Conservation (phyloP, 2,888 invertebrate genomes). For the Papilio protenor region DNA sequence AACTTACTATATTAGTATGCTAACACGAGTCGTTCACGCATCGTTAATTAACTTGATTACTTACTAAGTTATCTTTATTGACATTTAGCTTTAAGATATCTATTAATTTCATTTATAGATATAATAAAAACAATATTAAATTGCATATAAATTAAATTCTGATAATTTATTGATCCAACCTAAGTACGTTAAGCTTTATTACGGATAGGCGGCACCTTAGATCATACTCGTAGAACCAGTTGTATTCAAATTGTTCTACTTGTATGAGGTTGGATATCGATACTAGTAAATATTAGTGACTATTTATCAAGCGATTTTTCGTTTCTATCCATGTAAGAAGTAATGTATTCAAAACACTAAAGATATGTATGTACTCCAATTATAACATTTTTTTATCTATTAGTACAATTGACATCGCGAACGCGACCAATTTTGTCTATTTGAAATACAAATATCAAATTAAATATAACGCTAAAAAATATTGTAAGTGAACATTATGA, state of each 20-base stretch:
- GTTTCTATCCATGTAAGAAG: no score
- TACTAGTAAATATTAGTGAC: not conserved
- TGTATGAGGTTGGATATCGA: not conserved
- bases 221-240: not conserved
- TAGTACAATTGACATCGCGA: no score
- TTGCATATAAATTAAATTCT: not conserved
- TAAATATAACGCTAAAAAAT: no score
- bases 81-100: conserved; percentile 7
- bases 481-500: no score
- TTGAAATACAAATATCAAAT: no score
- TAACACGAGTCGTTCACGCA: conserved; percentile 9
- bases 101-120: conserved; percentile 7
- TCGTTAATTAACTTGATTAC: conserved; percentile 26
- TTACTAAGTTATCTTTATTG: not conserved
- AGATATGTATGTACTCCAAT: no score
- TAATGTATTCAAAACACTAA: no score
- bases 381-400: no score
- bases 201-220: not conserved
- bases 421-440: no score
- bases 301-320: not conserved
- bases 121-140: not conserved
- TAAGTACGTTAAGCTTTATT: not conserved
- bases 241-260: not conserved
- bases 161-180: not conserved
- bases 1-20: not conserved